Percentiles rank a stretch among this genome's conserved stretches.
These are phyloP conservation scores for Limenitis camilla DNA, from an alignment of 2,888 invertebrate species.

Conservation along the genomic window DNA sequence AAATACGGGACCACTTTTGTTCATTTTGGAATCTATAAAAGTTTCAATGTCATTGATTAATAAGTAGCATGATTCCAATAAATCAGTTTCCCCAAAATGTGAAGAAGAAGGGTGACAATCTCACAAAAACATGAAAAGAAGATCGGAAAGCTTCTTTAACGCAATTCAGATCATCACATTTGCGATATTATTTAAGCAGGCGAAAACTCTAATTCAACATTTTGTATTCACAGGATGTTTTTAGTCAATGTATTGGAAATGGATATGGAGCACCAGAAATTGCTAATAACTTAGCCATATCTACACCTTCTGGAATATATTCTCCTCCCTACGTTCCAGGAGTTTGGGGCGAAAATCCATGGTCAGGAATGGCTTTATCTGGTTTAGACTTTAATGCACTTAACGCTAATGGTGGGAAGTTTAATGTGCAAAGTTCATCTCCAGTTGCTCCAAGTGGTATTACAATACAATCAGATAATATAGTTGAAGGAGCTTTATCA, in stretches of 20 bases:
- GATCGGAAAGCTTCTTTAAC: too few species aligned
- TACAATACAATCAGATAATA: neutral
- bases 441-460: neutral
- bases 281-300: neutral
- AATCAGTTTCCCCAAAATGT: too few species aligned
- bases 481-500: neutral
- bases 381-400: conserved; percentile 1
- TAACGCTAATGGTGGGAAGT: neutral
- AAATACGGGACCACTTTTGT: too few species aligned
- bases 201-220: too few species aligned
- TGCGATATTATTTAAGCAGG: too few species aligned
- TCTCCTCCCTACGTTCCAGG: neutral
- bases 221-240: neutral
- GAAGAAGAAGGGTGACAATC: too few species aligned
- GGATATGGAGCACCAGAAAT: neutral
- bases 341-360: neutral
- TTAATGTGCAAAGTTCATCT: neutral
- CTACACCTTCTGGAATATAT: neutral
- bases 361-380: neutral
- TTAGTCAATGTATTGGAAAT: neutral
- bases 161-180: too few species aligned
- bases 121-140: too few species aligned
- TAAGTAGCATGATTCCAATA: too few species aligned
- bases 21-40: too few species aligned
- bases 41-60: too few species aligned